These are phyloP conservation scores for Myioborus melanocephalus DNA, from an alignment of 2,797 vertebrate genomes.

Conservation along the genomic window DNA sequence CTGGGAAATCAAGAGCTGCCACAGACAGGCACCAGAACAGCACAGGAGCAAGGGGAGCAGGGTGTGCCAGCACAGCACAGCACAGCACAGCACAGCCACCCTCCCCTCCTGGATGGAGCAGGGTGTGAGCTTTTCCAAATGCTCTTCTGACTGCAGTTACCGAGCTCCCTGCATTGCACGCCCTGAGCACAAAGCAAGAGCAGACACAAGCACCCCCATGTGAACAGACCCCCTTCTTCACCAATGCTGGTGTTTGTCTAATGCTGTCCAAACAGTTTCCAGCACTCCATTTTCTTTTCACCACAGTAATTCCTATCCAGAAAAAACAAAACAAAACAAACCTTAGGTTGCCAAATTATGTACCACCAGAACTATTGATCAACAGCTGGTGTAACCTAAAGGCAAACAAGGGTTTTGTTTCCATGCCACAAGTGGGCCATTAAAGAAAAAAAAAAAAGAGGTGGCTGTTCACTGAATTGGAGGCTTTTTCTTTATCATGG, in stretches of 20 bases:
- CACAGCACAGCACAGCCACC: background rate
- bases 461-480: background rate
- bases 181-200: background rate
- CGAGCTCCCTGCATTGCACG: background rate
- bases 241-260: background rate
- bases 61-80: background rate
- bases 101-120: background rate
- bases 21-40: background rate
- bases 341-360: background rate
- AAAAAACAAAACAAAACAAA: background rate
- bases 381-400: background rate
- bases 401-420: background rate
- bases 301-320: background rate
- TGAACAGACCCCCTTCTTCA: background rate
- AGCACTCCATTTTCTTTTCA: background rate
- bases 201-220: background rate
- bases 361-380: background rate
- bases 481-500: background rate
- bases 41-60: background rate
- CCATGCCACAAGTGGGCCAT: background rate
- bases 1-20: background rate
- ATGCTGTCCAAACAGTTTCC: background rate
- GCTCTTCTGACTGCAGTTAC: background rate
- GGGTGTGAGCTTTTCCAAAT: background rate
- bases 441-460: background rate